Evolutionary conservation across 2,888 invertebrate species (phyloP).

Genomic region (Apotomis turbidana): DNA sequence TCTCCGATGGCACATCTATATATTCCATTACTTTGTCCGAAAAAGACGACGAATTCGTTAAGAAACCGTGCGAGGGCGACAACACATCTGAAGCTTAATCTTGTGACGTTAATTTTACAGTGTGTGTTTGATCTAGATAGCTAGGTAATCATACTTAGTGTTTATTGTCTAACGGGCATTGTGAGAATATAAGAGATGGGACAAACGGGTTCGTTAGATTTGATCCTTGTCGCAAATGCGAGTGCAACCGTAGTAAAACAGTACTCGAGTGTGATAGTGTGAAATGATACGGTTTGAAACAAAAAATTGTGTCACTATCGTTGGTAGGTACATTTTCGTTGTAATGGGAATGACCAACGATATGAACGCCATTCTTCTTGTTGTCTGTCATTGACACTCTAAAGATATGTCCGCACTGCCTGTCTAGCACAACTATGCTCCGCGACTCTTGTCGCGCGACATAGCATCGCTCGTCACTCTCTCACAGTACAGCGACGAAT

Average conservation of each 20-base stretch:
- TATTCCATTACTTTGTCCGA: slow-evolving; percentile 80
- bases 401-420: too few species aligned
- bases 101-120: slow-evolving; percentile 31
- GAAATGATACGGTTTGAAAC: too few species aligned
- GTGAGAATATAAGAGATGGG: slow-evolving; percentile 15
- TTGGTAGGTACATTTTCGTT: too few species aligned
- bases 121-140: slow-evolving; percentile 38
- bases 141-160: slow-evolving; percentile 34
- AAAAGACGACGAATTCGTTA: slow-evolving; percentile 68
- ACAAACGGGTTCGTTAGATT: slow-evolving; percentile 21
- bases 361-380: too few species aligned
- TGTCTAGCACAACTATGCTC: too few species aligned
- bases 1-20: slow-evolving; percentile 76
- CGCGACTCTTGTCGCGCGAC: too few species aligned
- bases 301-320: too few species aligned
- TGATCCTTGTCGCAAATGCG: slow-evolving; percentile 18
- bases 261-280: not conserved
- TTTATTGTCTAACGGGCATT: slow-evolving; percentile 27
- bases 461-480: too few species aligned
- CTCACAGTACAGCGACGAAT: too few species aligned
- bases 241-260: not conserved
- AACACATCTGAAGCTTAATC: slow-evolving; percentile 79
- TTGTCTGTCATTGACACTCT: too few species aligned
- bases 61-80: slow-evolving; percentile 70
- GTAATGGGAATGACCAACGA: too few species aligned